Percentiles rank a stretch among this genome's conserved stretches.
Evolutionary conservation across 2,113 vertebrate genomes (phyloP).

Genomic region (Clarias batrachus): DNA sequence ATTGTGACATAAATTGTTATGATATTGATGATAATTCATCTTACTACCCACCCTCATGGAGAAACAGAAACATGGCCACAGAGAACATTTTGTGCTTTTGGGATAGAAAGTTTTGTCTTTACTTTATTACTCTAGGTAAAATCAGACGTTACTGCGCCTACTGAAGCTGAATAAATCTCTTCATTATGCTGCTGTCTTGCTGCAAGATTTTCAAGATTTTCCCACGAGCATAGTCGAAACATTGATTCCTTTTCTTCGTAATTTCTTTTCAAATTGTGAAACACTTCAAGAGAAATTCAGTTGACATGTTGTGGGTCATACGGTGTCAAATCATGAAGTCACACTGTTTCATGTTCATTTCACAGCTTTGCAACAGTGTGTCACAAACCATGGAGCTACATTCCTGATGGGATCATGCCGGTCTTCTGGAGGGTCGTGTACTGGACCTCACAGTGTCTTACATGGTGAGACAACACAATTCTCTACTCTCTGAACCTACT

Average conservation of each 20-base stretch:
- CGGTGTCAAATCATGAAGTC: neutral
- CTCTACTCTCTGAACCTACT: neutral
- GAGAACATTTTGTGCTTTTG: neutral
- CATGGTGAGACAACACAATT: constrained; percentile 79
- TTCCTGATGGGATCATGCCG: constrained; percentile 94
- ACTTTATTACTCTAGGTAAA: neutral
- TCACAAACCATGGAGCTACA: constrained; percentile 96
- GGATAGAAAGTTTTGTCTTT: neutral
- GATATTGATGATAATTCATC: neutral
- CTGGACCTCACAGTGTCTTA: constrained; percentile 98
- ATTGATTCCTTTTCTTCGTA: neutral
- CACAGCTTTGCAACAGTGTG: constrained; percentile 67
- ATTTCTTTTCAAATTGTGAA: neutral
- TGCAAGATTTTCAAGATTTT: neutral
- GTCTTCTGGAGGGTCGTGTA: constrained; percentile 98
- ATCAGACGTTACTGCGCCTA: neutral
- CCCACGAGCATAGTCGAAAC: neutral
- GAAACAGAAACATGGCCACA: neutral
- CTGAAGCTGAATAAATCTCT: neutral
- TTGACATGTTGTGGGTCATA: neutral
- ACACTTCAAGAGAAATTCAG: neutral
- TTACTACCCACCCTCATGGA: neutral
- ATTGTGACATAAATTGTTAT: neutral
- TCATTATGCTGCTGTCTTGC: neutral
- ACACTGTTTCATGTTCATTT: neutral